Base-by-base conservation (phyloP, 2,113 vertebrate genomes). In the Hemibagrus wyckioides region DNA sequence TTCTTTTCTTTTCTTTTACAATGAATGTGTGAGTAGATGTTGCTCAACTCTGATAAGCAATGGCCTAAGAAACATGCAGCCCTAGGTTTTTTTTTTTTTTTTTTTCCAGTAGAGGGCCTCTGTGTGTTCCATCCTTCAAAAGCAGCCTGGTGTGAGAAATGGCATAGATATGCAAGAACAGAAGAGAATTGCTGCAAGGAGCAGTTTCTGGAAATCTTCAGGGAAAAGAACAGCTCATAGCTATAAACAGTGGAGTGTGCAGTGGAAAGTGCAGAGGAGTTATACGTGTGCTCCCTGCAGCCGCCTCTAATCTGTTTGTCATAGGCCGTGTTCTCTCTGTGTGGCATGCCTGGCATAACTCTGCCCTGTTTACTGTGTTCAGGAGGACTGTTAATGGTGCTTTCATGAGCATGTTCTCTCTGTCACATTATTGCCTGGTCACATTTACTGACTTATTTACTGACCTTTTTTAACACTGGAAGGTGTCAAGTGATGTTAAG, bases 181-280 rank as follows among this genome's bases (percentile, higher is more conserved):
- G 79, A 80, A 63, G 3, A 61, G 84, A 86, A 59, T 9, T 59
- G 65, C 80, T 36, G 10, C 44, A 83, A 15, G 10, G 14, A 80
- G n/a, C 36, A 28, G 25, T 87, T 89, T 82, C 81, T 81, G 82
- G 88, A 87, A 86, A 23, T 39, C 15, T 28, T 39, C 65, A 36
- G 61, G 28, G 73, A 59, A 71, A 83, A 85, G 83, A 65, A 86
- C 69, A 85, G 54, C 52, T 28, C 44, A 15, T 25, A 6, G 69
- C 84, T 44, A 75, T 28, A 44, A 75, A 84, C 28, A 80, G 80
- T 11, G 1, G 36, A 21, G 39, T 71, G 71, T 86, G 67, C 4
- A 30, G 8, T 54, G 65, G 56, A 61, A 57, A 81, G 63, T 33
- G 76, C 14, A 15, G n/a, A 21, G 61, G 48, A 50, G 15, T 33